Evolutionary conservation across 1,140 invertebrate genomes (phyloP).

Genomic region (Papilio polytes): DNA sequence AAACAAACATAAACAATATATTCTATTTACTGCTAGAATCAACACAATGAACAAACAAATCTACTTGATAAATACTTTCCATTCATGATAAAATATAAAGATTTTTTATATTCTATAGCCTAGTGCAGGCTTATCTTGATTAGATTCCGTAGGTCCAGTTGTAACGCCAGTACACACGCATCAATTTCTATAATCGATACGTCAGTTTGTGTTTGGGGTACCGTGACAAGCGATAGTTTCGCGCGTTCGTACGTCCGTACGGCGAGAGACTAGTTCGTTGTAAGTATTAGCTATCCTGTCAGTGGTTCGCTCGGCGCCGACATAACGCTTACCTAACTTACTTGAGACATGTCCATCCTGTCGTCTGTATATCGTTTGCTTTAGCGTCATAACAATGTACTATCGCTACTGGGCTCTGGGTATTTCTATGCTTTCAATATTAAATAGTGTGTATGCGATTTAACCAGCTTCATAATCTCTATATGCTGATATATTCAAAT

Average conservation of each 20-base stretch:
- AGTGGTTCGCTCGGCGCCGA: slow-evolving; percentile 71
- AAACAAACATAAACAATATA: slow-evolving; percentile 61
- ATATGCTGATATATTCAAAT: slow-evolving; percentile 81
- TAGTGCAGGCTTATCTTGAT: slow-evolving; percentile 42
- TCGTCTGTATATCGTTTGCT: slow-evolving; percentile 82
- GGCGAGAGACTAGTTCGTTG: slow-evolving; percentile 74
- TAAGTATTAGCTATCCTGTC: slow-evolving; percentile 76
- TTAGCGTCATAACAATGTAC: slow-evolving; percentile 82
- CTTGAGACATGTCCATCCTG: slow-evolving; percentile 78
- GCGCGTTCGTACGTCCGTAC: slow-evolving; percentile 61
- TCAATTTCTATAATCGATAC: slow-evolving; percentile 50
- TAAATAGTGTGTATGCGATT: slow-evolving; percentile 82
- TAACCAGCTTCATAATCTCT: slow-evolving; percentile 82
- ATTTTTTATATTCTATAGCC: slow-evolving; percentile 42
- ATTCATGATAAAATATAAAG: slow-evolving; percentile 45
- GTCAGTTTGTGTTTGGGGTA: slow-evolving; percentile 65
- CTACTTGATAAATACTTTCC: slow-evolving; percentile 27
- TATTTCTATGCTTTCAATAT: slow-evolving; percentile 83
- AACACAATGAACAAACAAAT: slow-evolving; percentile 46
- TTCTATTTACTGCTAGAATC: slow-evolving; percentile 67
- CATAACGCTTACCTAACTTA: slow-evolving; percentile 76
- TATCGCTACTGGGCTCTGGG: slow-evolving; percentile 81
- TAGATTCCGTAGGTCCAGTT: slow-evolving; percentile 34
- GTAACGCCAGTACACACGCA: slow-evolving; percentile 1
- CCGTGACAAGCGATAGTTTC: slow-evolving; percentile 58